Conservation (phyloP, 2,888 invertebrate genomes). For the Diarsia dahlii region DNA sequence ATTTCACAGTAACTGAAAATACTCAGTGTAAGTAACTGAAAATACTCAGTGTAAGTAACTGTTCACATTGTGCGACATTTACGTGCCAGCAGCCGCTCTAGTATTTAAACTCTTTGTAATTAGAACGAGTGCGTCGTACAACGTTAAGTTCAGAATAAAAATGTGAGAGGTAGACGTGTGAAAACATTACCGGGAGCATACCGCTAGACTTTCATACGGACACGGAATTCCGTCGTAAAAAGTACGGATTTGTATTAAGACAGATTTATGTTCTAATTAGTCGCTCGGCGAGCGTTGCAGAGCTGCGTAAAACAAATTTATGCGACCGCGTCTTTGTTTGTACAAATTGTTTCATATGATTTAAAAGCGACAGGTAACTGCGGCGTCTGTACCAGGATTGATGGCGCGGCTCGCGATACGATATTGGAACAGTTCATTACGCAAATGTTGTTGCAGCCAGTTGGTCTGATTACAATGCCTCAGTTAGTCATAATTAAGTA, state of each 20-base stretch:
- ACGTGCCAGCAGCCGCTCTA: constrained; percentile 23
- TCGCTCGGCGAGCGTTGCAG: constrained; percentile 77
- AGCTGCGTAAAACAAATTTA: constrained; percentile 85
- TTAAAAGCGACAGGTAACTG: constrained; percentile 77
- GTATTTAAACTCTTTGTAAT: constrained; percentile 59
- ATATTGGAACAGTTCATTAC: constrained; percentile 57
- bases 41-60: constrained; percentile 1
- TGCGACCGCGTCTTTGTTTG: constrained; percentile 83
- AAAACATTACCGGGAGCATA: constrained; percentile 48
- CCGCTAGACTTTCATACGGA: constrained; percentile 63
- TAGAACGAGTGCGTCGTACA: constrained; percentile 55
- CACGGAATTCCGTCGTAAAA: constrained; percentile 77
- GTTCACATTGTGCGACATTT: constrained; percentile 20
- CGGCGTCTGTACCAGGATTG: constrained; percentile 65
- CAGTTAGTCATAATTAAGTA: constrained; percentile 1
- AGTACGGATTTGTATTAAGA: constrained; percentile 83
- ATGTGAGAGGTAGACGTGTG: constrained; percentile 48
- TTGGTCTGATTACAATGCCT: constrained; percentile 7
- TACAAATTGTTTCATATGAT: constrained; percentile 83
- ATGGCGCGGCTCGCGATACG: constrained; percentile 48
- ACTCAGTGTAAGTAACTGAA: constrained; percentile 4
- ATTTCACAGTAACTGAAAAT: constrained; percentile 1
- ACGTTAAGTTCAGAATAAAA: constrained; percentile 56
- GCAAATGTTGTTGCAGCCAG: constrained; percentile 30
- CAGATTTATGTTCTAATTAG: constrained; percentile 89